Conservation (phyloP, 2,797 vertebrate species). For the Salmo trutta region DNA sequence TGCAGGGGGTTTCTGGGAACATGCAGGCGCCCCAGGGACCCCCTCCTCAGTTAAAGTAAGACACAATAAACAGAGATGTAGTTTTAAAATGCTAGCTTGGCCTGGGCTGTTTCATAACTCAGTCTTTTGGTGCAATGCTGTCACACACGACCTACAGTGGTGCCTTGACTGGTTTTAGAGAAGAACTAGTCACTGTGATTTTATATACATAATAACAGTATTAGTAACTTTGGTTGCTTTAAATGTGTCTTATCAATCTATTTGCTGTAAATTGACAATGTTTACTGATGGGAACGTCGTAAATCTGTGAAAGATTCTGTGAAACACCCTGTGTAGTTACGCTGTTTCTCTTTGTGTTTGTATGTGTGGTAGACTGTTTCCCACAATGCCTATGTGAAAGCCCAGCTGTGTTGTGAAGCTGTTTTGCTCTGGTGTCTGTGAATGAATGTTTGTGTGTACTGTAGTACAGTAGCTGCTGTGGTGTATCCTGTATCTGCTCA, state of each 20-base stretch:
- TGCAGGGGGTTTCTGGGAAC: slow-evolving; percentile 73
- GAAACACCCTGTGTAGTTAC: too few relatives aligned
- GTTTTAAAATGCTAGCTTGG: slow-evolving; percentile 43
- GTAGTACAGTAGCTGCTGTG: neutral
- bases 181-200: too few relatives aligned
- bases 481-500: slow-evolving; percentile 25
- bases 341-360: too few relatives aligned
- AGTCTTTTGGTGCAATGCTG: slow-evolving; percentile 20
- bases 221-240: too few relatives aligned
- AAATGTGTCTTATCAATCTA: too few relatives aligned
- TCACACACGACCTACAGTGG: neutral
- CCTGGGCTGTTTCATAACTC: slow-evolving; percentile 43
- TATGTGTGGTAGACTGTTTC: too few relatives aligned
- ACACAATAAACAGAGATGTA: slow-evolving; percentile 67
- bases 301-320: too few relatives aligned
- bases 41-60: slow-evolving; percentile 65
- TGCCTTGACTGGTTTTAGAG: neutral
- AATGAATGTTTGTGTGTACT: slow-evolving; percentile 25
- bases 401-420: slow-evolving; percentile 9
- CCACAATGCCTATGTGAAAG: neutral
- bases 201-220: too few relatives aligned
- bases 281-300: too few relatives aligned
- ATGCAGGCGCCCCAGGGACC: slow-evolving; percentile 69
- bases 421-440: slow-evolving; percentile 16
- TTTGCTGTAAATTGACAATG: too few relatives aligned